These are phyloP conservation scores for Diphyllodes magnificus DNA, from an alignment of 2,113 vertebrate genomes.

Conservation along the genomic window DNA sequence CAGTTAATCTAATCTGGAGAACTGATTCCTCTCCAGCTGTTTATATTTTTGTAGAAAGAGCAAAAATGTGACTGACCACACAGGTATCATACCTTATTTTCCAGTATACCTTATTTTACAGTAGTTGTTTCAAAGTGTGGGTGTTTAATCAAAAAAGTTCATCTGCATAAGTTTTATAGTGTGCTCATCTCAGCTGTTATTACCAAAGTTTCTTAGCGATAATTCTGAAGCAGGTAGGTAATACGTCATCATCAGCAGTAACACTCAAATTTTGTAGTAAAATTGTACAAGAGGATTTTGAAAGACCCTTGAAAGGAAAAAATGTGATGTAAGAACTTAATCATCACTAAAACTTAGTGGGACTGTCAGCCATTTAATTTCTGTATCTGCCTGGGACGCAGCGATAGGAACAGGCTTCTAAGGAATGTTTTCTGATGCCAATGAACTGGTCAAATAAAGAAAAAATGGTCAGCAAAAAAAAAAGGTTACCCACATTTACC, in stretches of 20 bases:
- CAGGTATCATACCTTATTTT: not conserved
- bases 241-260: not conserved
- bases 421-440: not conserved
- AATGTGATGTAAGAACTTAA: not conserved
- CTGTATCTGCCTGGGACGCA: accelerated
- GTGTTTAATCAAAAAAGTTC: not conserved
- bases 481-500: not conserved
- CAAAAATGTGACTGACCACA: not conserved
- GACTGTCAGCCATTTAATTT: not conserved
- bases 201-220: not conserved
- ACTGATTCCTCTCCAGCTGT: not conserved
- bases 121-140: not conserved
- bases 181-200: not conserved
- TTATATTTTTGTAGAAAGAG: not conserved
- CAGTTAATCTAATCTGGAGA: not conserved
- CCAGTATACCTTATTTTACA: not conserved
- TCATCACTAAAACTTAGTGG: not conserved
- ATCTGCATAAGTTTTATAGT: not conserved
- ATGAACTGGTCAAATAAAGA: not conserved
- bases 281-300: not conserved
- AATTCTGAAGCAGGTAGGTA: not conserved
- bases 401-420: not conserved
- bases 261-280: not conserved
- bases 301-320: not conserved
- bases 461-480: not conserved